Percentiles rank a stretch among this genome's conserved stretches.
Evolutionary conservation across 2,797 vertebrate species (phyloP).

Genomic region (Syndactyla subalaris): DNA sequence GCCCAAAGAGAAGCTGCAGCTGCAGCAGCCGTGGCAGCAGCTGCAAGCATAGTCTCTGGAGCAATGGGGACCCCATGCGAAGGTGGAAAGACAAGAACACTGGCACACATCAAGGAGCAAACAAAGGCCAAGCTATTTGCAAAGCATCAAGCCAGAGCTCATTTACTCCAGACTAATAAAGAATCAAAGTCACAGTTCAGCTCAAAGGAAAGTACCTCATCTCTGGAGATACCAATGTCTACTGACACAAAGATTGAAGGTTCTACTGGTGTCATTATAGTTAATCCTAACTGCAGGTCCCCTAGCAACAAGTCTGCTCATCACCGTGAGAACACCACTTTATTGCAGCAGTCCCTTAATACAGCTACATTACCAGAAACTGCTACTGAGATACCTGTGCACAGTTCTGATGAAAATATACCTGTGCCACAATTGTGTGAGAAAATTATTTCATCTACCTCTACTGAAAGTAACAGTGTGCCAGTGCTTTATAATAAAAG

Average conservation of each 20-base stretch:
- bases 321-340: constrained; percentile 73
- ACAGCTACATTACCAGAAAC: constrained; percentile 74
- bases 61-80: constrained; percentile 81
- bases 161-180: constrained; percentile 78
- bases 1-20: constrained; percentile 85
- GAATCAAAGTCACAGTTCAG: constrained; percentile 73
- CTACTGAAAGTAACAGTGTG: constrained; percentile 80
- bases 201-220: constrained; percentile 75
- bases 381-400: constrained; percentile 75
- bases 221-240: constrained; percentile 68
- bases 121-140: constrained; percentile 85
- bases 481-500: constrained; percentile 81
- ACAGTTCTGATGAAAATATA: constrained; percentile 76
- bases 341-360: constrained; percentile 76
- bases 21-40: constrained; percentile 81
- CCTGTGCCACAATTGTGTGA: constrained; percentile 78
- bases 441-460: constrained; percentile 83
- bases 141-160: constrained; percentile 82
- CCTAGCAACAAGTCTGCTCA: constrained; percentile 80
- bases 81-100: constrained; percentile 80
- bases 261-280: constrained; percentile 84
- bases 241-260: constrained; percentile 80
- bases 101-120: constrained; percentile 86
- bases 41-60: constrained; percentile 81
- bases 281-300: constrained; percentile 85